phyloP scores from a whole-genome alignment of 2,797 vertebrate species.

The Etheostoma perlongum region DNA sequence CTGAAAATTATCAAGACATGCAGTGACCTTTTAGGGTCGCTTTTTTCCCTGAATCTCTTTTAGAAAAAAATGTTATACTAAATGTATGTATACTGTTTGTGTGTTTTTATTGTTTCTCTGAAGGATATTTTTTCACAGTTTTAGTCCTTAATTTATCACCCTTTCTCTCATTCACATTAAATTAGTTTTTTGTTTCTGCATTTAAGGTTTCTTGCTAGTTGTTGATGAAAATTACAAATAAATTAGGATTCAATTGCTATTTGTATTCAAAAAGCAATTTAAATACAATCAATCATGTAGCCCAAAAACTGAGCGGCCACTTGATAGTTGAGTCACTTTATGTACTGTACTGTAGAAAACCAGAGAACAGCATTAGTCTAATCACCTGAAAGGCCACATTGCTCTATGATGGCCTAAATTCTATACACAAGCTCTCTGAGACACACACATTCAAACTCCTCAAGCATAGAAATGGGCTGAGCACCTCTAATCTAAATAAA shows the following conservation, averaged over 20 bases:
- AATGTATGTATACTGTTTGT: no score
- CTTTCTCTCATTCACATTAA: neutral
- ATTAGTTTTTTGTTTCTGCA: neutral
- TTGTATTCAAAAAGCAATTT: neutral
- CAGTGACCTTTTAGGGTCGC: neutral
- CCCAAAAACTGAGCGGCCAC: neutral
- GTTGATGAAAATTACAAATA: neutral
- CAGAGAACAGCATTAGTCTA: neutral
- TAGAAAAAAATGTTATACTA: no score
- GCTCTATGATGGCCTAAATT: conserved; percentile 19
- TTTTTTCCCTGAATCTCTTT: neutral
- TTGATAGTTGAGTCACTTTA: neutral
- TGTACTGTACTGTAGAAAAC: neutral
- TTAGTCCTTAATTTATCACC: neutral
- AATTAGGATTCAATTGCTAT: neutral
- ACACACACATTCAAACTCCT: conserved; percentile 42
- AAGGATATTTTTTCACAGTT: neutral
- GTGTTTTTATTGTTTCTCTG: neutral
- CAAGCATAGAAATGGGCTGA: conserved; percentile 46
- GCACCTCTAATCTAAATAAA: conserved; percentile 65
- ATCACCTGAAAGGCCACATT: neutral
- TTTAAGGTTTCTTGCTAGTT: neutral
- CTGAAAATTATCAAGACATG: neutral
- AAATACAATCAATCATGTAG: neutral
- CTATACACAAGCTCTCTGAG: conserved; percentile 20